These are phyloP conservation scores for Drosophila pectinifera DNA, from an alignment of 1,140 invertebrate genomes.

Conservation along the genomic window DNA sequence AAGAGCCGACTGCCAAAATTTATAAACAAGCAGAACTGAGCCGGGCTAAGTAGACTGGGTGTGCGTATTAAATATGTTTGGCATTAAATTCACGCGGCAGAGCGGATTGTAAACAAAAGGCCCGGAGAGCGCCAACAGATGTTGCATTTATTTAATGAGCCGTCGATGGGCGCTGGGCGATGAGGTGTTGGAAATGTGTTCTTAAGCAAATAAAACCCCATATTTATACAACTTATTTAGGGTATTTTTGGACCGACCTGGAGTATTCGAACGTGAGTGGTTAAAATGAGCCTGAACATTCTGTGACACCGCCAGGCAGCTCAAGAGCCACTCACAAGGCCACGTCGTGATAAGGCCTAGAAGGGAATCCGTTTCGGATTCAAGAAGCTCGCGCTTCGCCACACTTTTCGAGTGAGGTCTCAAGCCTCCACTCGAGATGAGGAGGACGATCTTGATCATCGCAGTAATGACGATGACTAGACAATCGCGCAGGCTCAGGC, in stretches of 20 bases:
- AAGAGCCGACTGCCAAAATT: conserved; percentile 34
- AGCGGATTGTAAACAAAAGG: conserved; percentile 67
- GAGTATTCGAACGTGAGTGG: conserved; percentile 28
- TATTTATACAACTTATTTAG: conserved; percentile 63
- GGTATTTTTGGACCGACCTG: conserved; percentile 49
- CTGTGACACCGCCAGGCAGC: conserved; percentile 32
- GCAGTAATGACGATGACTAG: conserved; percentile 45
- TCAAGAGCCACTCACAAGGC: conserved; percentile 63
- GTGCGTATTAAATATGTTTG: conserved; percentile 59
- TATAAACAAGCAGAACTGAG: conserved; percentile 51
- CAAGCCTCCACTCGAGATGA: conserved; percentile 51
- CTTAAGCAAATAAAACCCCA: conserved; percentile 62
- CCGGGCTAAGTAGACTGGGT: conserved; percentile 17
- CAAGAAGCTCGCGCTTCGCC: conserved; percentile 29
- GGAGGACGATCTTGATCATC: conserved; percentile 34
- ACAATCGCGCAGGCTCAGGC: conserved; percentile 32
- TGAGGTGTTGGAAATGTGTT: conserved; percentile 51
- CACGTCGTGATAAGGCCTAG: conserved; percentile 30
- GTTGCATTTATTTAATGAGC: conserved; percentile 73
- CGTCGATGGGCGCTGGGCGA: conserved; percentile 39
- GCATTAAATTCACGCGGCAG: conserved; percentile 49
- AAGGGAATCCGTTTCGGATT: conserved; percentile 21
- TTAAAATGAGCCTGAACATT: conserved; percentile 29
- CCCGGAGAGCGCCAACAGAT: conserved; percentile 65
- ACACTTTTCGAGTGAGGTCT: conserved; percentile 56